phyloP scores from a whole-genome alignment of 2,113 vertebrate genomes.

The Eurypyga helias region DNA sequence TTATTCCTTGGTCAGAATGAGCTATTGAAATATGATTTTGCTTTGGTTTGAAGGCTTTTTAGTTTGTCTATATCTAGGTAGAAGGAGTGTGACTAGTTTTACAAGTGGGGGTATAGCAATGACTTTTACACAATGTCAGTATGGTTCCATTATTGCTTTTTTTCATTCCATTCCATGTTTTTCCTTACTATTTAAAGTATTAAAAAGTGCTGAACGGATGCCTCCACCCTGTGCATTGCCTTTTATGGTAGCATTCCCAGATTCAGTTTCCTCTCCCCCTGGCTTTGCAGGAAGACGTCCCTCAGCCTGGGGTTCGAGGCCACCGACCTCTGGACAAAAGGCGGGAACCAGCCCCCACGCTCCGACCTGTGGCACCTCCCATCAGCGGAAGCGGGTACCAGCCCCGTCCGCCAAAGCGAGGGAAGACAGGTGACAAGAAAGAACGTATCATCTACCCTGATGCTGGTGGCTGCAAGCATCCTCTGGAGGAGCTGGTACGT shows the following conservation, averaged over 20 bases:
- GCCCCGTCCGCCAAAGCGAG: constrained; percentile 66
- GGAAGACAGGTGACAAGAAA: rapidly evolving
- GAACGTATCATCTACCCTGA: constrained; percentile 65
- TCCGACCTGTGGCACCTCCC: constrained; percentile 72
- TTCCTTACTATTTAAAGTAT: background rate
- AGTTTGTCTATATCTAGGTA: background rate
- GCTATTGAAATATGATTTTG: background rate
- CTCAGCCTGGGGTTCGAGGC: constrained; percentile 9
- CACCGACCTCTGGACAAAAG: constrained; percentile 76
- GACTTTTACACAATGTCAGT: background rate
- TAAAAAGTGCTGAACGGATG: rapidly evolving
- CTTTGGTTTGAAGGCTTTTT: background rate
- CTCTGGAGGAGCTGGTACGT: constrained; percentile 78
- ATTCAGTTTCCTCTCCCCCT: background rate
- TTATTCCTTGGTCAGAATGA: background rate
- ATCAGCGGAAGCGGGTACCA: constrained; percentile 70
- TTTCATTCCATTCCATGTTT: background rate
- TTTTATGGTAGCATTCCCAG: background rate
- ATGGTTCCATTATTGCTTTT: background rate
- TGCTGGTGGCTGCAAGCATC: constrained; percentile 83
- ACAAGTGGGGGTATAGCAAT: background rate
- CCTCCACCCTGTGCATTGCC: rapidly evolving
- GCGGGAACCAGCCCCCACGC: constrained; percentile 1
- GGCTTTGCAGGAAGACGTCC: background rate
- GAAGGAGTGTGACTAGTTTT: background rate